Conservation (phyloP, 2,888 invertebrate genomes). For the Metellina segmentata region DNA sequence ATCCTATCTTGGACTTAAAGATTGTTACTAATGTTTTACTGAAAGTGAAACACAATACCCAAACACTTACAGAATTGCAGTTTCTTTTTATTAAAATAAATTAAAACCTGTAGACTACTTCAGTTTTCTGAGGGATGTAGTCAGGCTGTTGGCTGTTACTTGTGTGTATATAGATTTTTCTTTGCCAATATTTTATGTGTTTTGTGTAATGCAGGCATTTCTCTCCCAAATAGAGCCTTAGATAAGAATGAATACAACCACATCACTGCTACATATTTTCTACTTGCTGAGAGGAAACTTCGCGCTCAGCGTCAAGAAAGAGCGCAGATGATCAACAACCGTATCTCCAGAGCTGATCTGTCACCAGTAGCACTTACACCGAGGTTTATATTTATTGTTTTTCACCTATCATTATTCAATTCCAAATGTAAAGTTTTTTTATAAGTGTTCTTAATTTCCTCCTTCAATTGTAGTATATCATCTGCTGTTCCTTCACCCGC, state of each 20-base stretch:
- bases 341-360: constrained; percentile 80
- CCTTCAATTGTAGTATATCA: constrained; percentile 61
- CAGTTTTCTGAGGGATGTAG: neutral
- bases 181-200: neutral
- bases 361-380: constrained; percentile 81
- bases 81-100: too few species aligned
- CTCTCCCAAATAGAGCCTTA: constrained; percentile 85
- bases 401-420: neutral
- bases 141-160: neutral
- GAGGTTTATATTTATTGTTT: constrained; percentile 79
- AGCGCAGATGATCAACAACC: constrained; percentile 81
- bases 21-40: too few species aligned
- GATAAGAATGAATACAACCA: constrained; percentile 98
- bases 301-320: constrained; percentile 88
- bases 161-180: neutral
- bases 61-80: too few species aligned
- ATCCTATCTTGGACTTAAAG: too few species aligned
- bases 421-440: neutral
- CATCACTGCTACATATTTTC: constrained; percentile 98
- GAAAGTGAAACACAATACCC: too few species aligned
- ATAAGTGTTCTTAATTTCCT: neutral
- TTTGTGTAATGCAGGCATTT: neutral
- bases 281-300: constrained; percentile 95
- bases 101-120: too few species aligned
- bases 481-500: constrained; percentile 77